Evolutionary conservation across 1,140 invertebrate species (phyloP).

Genomic region (Elysia chlorotica): DNA sequence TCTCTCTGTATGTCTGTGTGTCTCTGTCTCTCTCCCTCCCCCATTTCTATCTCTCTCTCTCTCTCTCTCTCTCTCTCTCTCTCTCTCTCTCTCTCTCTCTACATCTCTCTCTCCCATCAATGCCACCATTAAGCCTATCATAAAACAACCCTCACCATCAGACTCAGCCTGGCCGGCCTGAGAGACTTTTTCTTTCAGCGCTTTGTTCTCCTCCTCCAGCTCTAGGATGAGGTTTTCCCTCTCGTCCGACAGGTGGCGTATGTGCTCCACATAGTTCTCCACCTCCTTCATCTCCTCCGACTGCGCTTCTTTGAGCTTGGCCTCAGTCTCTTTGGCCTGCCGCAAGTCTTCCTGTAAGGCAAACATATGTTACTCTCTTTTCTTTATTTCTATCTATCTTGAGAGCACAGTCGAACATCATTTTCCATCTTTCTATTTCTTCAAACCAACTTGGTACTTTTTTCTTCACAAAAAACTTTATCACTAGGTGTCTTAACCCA

Average conservation of each 20-base stretch:
- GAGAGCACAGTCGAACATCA: not conserved
- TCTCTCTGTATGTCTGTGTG: too few species aligned
- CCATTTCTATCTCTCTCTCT: too few species aligned
- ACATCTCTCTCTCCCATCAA: too few species aligned
- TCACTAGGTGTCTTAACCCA: not conserved
- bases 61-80: too few species aligned
- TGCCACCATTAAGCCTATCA: too few species aligned
- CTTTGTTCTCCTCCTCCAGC: slow-evolving; percentile 57
- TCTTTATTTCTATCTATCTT: too few species aligned
- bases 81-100: too few species aligned
- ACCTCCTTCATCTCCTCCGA: slow-evolving; percentile 59
- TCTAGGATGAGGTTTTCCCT: slow-evolving; percentile 54
- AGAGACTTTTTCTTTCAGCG: slow-evolving; percentile 50
- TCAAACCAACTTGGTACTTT: not conserved
- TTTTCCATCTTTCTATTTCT: not conserved
- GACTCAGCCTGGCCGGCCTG: too few species aligned
- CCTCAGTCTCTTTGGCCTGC: slow-evolving; percentile 45
- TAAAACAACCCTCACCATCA: too few species aligned
- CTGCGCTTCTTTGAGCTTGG: slow-evolving; percentile 50
- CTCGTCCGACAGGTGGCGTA: slow-evolving; percentile 57
- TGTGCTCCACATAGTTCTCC: slow-evolving; percentile 60
- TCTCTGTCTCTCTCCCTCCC: too few species aligned
- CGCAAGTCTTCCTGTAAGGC: slow-evolving; percentile 48
- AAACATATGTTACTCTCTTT: too few species aligned
- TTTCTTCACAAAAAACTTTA: not conserved